Percentiles rank a stretch among this genome's conserved stretches.
These are phyloP conservation scores for Lasioglossum vierecki DNA, from an alignment of 2,888 invertebrate genomes.

Conservation along the genomic window DNA sequence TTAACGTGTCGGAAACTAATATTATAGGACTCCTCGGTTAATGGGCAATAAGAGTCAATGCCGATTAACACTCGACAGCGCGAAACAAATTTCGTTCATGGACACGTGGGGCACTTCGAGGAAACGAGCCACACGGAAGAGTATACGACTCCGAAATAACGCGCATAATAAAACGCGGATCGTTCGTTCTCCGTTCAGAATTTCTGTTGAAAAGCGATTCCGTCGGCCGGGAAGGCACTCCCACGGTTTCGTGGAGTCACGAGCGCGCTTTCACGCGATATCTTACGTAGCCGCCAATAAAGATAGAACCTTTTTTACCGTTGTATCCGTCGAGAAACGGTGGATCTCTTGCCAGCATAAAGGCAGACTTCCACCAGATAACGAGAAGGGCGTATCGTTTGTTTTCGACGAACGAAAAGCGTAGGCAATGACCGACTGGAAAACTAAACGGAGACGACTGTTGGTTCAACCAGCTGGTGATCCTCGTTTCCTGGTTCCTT, in stretches of 20 bases:
- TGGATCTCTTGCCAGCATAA: background rate
- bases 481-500: conserved; percentile 1
- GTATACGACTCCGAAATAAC: conserved; percentile 22
- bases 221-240: conserved; percentile 50
- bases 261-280: conserved; percentile 74
- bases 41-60: background rate
- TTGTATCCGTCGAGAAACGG: conserved; percentile 43
- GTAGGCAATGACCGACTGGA: background rate
- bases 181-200: conserved; percentile 36
- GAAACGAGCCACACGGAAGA: background rate
- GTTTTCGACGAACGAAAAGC: background rate
- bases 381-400: background rate
- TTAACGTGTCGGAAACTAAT: background rate
- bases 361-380: background rate
- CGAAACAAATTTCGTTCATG: conserved; percentile 1
- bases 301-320: conserved; percentile 66
- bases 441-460: background rate
- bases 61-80: background rate
- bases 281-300: conserved; percentile 69
- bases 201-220: conserved; percentile 38
- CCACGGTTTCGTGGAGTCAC: conserved; percentile 66
- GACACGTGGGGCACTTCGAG: background rate
- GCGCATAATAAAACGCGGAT: conserved; percentile 43
- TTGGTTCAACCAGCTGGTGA: background rate
- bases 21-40: background rate